Conservation (phyloP, 2,113 vertebrate genomes). For the Phasianus colchicus region DNA sequence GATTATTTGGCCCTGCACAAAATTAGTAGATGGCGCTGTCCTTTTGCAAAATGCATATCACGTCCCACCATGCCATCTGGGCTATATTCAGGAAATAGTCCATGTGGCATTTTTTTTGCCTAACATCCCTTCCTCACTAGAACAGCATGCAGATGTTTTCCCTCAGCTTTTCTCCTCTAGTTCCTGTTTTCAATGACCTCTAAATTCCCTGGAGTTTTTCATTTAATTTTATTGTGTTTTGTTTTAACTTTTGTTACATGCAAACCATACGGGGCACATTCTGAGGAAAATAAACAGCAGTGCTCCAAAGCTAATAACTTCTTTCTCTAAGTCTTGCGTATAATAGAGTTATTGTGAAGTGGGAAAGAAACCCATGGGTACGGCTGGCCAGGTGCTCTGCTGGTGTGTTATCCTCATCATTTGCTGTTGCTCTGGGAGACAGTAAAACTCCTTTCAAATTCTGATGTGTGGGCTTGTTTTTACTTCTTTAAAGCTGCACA, state of each 20-base stretch:
- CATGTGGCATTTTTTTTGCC: conserved; percentile 9
- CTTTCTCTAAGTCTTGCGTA: neutral
- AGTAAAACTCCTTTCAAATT: neutral
- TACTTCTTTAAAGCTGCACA: neutral
- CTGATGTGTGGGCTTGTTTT: neutral
- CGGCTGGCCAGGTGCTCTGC: conserved; percentile 34
- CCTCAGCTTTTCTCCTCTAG: conserved; percentile 34
- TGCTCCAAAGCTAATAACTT: conserved; percentile 24
- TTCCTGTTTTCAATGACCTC: conserved; percentile 69
- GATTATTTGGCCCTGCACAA: neutral
- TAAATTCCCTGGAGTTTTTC: conserved; percentile 2
- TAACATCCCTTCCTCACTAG: neutral
- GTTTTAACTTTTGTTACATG: conserved; percentile 31
- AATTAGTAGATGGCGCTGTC: neutral
- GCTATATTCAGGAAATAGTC: neutral
- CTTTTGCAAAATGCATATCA: neutral
- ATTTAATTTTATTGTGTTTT: conserved; percentile 53
- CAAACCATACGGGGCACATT: conserved; percentile 46
- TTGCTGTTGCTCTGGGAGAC: conserved; percentile 20
- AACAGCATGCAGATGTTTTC: conserved; percentile 66
- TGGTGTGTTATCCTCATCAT: conserved; percentile 47
- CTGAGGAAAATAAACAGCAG: conserved; percentile 44
- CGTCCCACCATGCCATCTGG: neutral
- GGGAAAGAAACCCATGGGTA: neutral
- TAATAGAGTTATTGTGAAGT: conserved; percentile 52